Evolutionary conservation across 1,140 invertebrate genomes (phyloP).

Genomic region (Manduca sexta): DNA sequence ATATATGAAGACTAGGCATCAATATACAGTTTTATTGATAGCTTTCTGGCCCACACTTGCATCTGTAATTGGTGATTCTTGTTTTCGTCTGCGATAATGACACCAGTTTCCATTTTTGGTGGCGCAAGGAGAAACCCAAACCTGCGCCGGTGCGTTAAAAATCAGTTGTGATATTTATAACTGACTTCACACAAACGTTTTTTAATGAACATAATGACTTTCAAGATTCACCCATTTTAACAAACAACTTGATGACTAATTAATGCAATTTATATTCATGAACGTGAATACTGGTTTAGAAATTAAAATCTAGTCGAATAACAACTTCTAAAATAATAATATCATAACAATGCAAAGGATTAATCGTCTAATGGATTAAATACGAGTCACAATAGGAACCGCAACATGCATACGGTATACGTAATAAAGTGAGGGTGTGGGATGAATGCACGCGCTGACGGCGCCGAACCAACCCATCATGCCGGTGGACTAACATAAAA

Average conservation of each 20-base stretch:
- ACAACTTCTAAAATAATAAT: conserved; percentile 32
- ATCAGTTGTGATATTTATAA: too few relatives aligned
- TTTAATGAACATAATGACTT: too few relatives aligned
- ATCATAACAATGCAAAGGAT: conserved; percentile 48
- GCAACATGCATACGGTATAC: conserved; percentile 61
- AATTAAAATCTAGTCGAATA: too few relatives aligned
- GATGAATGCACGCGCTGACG: conserved; percentile 51
- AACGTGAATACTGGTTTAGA: not conserved
- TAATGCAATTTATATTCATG: not conserved
- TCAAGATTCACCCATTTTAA: not conserved
- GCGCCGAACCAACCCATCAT: conserved; percentile 15
- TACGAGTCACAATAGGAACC: conserved; percentile 50
- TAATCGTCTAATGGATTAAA: conserved; percentile 66
- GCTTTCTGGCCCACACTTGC: conserved; percentile 35
- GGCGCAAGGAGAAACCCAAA: conserved; percentile 18
- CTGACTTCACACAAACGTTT: too few relatives aligned
- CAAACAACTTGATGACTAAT: not conserved
- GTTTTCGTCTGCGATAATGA: conserved; percentile 35
- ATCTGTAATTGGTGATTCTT: conserved; percentile 37
- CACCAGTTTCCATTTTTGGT: conserved; percentile 28
- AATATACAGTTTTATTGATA: conserved; percentile 7
- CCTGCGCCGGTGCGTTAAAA: conserved; percentile 5
- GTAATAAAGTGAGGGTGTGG: conserved; percentile 60
- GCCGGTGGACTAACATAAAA: conserved; percentile 21
- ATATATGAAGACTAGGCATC: too few relatives aligned